A percentile compares a stretch with the other conserved stretches of the same genome.
These are phyloP conservation scores for Tachysurus fulvidraco DNA, from an alignment of 2,113 vertebrate species.

Conservation along the genomic window DNA sequence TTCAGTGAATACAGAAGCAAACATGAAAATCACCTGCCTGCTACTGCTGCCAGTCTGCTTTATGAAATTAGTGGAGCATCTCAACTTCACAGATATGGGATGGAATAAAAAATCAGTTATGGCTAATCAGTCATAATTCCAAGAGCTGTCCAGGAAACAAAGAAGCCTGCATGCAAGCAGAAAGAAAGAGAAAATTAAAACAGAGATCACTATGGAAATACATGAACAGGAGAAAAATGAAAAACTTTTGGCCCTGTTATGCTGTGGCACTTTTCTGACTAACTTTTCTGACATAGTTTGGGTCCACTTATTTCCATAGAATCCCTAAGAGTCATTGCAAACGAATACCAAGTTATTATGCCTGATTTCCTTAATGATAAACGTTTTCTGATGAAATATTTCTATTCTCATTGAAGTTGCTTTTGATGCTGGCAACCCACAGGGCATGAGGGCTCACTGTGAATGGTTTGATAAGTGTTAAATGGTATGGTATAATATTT, in stretches of 20 bases:
- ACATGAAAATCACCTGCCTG: background rate
- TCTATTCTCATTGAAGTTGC: too few relatives aligned
- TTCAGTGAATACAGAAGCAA: background rate
- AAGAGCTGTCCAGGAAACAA: slow-evolving; percentile 40
- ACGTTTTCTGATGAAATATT: too few relatives aligned
- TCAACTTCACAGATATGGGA: slow-evolving; percentile 41
- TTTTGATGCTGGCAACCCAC: too few relatives aligned
- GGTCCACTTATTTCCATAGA: background rate
- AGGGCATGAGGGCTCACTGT: too few relatives aligned
- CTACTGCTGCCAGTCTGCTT: background rate
- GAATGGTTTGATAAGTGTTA: too few relatives aligned
- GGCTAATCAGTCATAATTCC: slow-evolving; percentile 53
- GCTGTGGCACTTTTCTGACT: background rate
- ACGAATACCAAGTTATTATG: background rate
- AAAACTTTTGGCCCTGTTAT: background rate
- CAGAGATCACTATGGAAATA: slow-evolving; percentile 61
- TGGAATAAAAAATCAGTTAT: slow-evolving; percentile 44
- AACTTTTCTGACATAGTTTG: background rate
- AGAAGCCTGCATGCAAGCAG: slow-evolving; percentile 44
- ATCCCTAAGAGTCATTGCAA: background rate
- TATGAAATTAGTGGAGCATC: background rate
- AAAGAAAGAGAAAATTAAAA: slow-evolving; percentile 56
- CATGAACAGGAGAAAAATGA: background rate
- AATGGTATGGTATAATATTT: background rate
- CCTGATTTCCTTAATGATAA: too few relatives aligned